Conservation (phyloP, 2,888 invertebrate genomes). For the Panzeria rudis region DNA sequence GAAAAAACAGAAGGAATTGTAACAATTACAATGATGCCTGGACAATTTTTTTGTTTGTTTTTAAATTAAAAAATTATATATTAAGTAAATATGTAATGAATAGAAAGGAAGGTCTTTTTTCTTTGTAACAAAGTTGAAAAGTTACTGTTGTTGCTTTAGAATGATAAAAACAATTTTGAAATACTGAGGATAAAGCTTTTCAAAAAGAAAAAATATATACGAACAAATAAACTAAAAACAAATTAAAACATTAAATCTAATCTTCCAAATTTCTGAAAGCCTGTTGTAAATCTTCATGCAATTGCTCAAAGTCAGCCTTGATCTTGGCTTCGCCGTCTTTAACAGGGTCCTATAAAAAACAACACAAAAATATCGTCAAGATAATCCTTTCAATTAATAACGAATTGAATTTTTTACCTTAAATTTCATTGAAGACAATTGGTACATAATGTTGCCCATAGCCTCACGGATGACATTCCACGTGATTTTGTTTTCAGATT, state of each 20-base stretch:
- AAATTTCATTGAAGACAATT: slow-evolving; percentile 99
- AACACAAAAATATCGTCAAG: too few relatives aligned
- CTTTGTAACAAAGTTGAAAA: slow-evolving; percentile 53
- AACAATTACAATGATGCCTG: slow-evolving; percentile 32
- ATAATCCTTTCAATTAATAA: neutral
- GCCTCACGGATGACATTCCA: slow-evolving; percentile 99
- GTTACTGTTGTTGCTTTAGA: slow-evolving; percentile 46
- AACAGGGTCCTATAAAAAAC: slow-evolving; percentile 92
- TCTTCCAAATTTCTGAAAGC: slow-evolving; percentile 99
- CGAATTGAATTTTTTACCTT: slow-evolving; percentile 87
- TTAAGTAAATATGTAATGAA: slow-evolving; percentile 60
- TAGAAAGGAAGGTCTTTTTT: slow-evolving; percentile 44
- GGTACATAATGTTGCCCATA: slow-evolving; percentile 98
- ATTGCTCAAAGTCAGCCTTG: slow-evolving; percentile 97
- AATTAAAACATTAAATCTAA: slow-evolving; percentile 84
- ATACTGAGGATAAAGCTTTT: slow-evolving; percentile 68
- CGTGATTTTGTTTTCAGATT: slow-evolving; percentile 99
- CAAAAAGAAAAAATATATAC: slow-evolving; percentile 37
- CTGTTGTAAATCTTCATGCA: slow-evolving; percentile 98
- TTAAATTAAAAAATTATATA: slow-evolving; percentile 33
- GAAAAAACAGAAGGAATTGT: slow-evolving; percentile 40
- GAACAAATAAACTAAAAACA: slow-evolving; percentile 58
- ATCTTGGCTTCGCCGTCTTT: slow-evolving; percentile 99
- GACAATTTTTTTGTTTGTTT: slow-evolving; percentile 19
- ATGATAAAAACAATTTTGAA: slow-evolving; percentile 62